Evolutionary conservation across 1,140 invertebrate species (phyloP).

Genomic region (Lepidurus packardi): DNA sequence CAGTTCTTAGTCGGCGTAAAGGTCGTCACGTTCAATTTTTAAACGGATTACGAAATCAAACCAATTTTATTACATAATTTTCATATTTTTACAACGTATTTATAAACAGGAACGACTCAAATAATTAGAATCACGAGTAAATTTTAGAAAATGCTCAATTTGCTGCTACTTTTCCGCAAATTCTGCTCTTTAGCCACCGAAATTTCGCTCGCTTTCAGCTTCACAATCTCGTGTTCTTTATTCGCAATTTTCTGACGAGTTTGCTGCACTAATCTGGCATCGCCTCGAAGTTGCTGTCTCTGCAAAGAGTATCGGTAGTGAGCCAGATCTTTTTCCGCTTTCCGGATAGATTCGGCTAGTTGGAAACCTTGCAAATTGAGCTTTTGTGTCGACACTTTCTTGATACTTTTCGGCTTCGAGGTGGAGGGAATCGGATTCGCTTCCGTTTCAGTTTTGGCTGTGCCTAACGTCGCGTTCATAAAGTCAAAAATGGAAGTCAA

Average conservation of each 20-base stretch:
- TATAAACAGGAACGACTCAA: not conserved
- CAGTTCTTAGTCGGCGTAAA: not conserved
- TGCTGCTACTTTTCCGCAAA: constrained; percentile 60
- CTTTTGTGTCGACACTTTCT: constrained; percentile 56
- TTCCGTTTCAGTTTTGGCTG: constrained; percentile 41
- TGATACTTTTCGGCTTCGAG: constrained; percentile 44
- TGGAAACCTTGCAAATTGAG: constrained; percentile 70
- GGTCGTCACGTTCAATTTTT: not conserved
- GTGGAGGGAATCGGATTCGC: not conserved
- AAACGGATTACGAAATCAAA: not conserved
- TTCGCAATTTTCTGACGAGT: constrained; percentile 53
- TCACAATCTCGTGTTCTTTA: constrained; percentile 56
- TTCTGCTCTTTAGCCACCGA: constrained; percentile 62
- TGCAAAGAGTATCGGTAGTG: constrained; percentile 58
- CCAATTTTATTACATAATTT: not conserved
- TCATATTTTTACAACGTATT: not conserved
- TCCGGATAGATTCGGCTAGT: constrained; percentile 63
- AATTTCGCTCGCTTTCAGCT: constrained; percentile 55
- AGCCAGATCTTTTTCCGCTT: constrained; percentile 58
- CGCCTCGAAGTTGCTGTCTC: constrained; percentile 52
- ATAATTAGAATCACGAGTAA: not conserved
- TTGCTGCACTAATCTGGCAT: constrained; percentile 49
- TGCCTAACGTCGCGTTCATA: constrained; percentile 62
- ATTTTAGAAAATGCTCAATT: constrained; percentile 59
- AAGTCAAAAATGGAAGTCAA: constrained; percentile 70